phyloP scores from a whole-genome alignment of 2,888 invertebrate species.

The Heliconius ethilla region DNA sequence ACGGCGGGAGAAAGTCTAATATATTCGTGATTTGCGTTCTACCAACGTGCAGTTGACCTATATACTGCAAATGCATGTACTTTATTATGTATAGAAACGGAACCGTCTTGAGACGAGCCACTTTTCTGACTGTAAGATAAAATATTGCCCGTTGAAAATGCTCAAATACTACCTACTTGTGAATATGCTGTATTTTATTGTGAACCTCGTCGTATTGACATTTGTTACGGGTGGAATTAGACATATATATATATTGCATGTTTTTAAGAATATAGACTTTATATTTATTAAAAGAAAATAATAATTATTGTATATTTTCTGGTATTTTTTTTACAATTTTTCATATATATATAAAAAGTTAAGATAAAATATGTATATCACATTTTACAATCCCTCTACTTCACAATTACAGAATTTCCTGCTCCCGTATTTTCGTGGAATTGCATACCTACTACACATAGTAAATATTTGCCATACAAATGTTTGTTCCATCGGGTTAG shows the following conservation, averaged over 20 bases:
- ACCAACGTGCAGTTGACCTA: slow-evolving; percentile 45
- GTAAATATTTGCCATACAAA: slow-evolving; percentile 22
- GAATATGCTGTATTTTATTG: slow-evolving; percentile 41
- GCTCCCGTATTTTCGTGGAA: neutral
- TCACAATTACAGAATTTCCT: neutral
- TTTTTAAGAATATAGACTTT: neutral
- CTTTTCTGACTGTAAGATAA: slow-evolving; percentile 46
- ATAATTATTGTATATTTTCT: no score
- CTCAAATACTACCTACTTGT: slow-evolving; percentile 39
- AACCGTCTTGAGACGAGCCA: slow-evolving; percentile 46
- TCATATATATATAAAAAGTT: neutral
- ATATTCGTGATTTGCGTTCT: slow-evolving; percentile 44
- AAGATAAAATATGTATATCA: neutral
- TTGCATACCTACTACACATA: slow-evolving; percentile 3
- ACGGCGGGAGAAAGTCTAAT: slow-evolving; percentile 41
- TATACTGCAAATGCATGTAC: slow-evolving; percentile 47
- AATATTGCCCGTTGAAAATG: slow-evolving; percentile 47
- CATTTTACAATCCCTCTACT: neutral
- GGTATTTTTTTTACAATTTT: neutral
- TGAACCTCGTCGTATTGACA: slow-evolving; percentile 31
- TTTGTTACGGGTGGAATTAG: slow-evolving; percentile 40
- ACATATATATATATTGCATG: neutral
- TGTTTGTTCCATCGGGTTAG: slow-evolving; percentile 13
- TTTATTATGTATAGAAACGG: slow-evolving; percentile 47
- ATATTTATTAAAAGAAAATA: no score